Evolutionary conservation across 2,888 invertebrate species (phyloP).

Genomic region (Eristalinus aeneus): DNA sequence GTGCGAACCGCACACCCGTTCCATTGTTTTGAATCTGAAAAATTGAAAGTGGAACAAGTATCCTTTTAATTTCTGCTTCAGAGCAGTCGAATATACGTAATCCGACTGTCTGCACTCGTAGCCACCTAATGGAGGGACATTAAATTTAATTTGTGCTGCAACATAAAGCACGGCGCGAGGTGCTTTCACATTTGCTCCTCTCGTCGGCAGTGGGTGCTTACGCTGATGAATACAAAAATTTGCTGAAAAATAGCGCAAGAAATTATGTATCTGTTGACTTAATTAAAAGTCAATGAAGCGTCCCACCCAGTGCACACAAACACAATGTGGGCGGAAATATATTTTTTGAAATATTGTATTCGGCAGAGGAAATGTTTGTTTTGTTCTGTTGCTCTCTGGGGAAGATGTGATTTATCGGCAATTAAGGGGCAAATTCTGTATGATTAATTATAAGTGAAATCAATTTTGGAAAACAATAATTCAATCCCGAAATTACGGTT

Average conservation of each 20-base stretch:
- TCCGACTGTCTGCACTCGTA: background rate
- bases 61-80: background rate
- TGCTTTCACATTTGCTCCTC: background rate
- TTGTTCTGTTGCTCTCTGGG: background rate
- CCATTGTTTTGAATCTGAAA: background rate
- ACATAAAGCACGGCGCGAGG: background rate
- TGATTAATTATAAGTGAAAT: slow-evolving; percentile 34
- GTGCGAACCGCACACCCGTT: background rate
- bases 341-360: background rate
- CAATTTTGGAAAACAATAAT: background rate
- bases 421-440: slow-evolving; percentile 31
- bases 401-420: slow-evolving; percentile 55
- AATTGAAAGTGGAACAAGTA: background rate
- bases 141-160: background rate
- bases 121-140: background rate
- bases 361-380: background rate
- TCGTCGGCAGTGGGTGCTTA: background rate
- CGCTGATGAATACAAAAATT: background rate
- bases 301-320: slow-evolving; percentile 13
- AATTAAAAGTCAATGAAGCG: slow-evolving; percentile 56
- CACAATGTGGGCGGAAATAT: slow-evolving; percentile 11
- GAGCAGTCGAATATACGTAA: background rate
- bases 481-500: background rate
- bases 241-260: background rate
- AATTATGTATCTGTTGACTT: slow-evolving; percentile 43